Percentiles rank a stretch among this genome's conserved stretches.
phyloP scores from a whole-genome alignment of 2,888 invertebrate species.

The Dermolepida albohirtum region DNA sequence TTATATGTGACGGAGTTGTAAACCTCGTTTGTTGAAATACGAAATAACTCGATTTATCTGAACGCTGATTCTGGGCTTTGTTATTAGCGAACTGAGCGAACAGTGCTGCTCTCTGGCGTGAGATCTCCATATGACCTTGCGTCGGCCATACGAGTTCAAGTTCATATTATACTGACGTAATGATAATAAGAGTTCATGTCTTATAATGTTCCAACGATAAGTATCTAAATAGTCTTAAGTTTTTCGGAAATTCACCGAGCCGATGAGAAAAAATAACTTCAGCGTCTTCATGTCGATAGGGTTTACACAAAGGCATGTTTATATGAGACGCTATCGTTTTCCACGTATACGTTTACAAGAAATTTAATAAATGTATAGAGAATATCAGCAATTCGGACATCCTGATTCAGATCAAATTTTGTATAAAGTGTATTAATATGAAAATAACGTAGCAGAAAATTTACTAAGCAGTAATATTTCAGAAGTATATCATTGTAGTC shows the following conservation, averaged over 20 bases:
- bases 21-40: conserved; percentile 64
- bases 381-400: no score
- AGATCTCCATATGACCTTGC: conserved; percentile 54
- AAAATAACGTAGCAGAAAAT: no score
- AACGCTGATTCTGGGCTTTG: conserved; percentile 58
- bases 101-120: conserved; percentile 44
- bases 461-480: no score
- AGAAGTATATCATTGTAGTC: no score
- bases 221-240: conserved; percentile 44
- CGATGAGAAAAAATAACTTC: conserved; percentile 4
- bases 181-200: conserved; percentile 51
- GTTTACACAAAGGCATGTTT: background rate
- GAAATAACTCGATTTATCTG: conserved; percentile 63
- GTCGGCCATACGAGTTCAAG: conserved; percentile 50
- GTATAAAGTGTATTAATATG: no score
- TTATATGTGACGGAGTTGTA: conserved; percentile 62
- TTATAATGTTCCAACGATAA: conserved; percentile 47
- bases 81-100: conserved; percentile 57
- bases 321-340: conserved; percentile 6
- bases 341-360: no score
- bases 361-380: no score
- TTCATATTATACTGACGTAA: conserved; percentile 47
- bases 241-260: conserved; percentile 23
- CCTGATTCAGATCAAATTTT: no score
- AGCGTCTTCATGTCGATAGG: conserved; percentile 8